Evolutionary conservation across 2,797 vertebrate species (phyloP).

Genomic region (Buceros bicornis): DNA sequence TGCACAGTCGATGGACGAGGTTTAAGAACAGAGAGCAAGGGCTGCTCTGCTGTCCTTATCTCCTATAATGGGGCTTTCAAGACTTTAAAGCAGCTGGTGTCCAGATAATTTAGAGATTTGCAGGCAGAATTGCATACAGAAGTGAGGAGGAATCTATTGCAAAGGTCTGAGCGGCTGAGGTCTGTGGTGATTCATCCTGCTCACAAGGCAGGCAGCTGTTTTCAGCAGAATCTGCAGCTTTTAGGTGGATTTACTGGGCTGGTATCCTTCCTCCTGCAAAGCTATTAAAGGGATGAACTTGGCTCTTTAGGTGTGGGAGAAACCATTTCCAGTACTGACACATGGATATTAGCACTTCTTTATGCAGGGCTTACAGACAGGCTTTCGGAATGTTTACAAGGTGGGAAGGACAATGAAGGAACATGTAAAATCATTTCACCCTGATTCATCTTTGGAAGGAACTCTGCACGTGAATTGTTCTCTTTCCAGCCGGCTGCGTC

Average conservation of each 20-base stretch:
- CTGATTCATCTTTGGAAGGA: slow-evolving; percentile 53
- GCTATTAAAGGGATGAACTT: slow-evolving; percentile 52
- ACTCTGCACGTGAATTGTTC: background rate
- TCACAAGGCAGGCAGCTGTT: slow-evolving; percentile 54
- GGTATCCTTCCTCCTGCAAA: background rate
- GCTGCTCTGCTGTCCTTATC: background rate
- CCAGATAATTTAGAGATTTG: slow-evolving; percentile 42
- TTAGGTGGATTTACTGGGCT: background rate
- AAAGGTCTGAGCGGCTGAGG: background rate
- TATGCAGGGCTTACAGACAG: slow-evolving; percentile 54
- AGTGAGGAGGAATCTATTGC: slow-evolving; percentile 4
- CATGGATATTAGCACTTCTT: slow-evolving; percentile 68
- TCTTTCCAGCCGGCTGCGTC: slow-evolving; percentile 7
- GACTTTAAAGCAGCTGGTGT: slow-evolving; percentile 39
- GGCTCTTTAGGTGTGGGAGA: slow-evolving; percentile 56
- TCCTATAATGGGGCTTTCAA: background rate
- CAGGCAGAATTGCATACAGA: slow-evolving; percentile 4
- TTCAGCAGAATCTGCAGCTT: slow-evolving; percentile 17
- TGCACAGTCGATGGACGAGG: background rate
- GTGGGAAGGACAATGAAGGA: slow-evolving; percentile 65
- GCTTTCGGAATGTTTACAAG: slow-evolving; percentile 67
- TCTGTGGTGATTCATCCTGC: background rate
- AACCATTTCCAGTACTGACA: slow-evolving; percentile 68
- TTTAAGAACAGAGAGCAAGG: background rate
- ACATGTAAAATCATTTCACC: slow-evolving; percentile 58